These are phyloP conservation scores for Habropoda laboriosa DNA, from an alignment of 1,140 invertebrate species.

Conservation along the genomic window DNA sequence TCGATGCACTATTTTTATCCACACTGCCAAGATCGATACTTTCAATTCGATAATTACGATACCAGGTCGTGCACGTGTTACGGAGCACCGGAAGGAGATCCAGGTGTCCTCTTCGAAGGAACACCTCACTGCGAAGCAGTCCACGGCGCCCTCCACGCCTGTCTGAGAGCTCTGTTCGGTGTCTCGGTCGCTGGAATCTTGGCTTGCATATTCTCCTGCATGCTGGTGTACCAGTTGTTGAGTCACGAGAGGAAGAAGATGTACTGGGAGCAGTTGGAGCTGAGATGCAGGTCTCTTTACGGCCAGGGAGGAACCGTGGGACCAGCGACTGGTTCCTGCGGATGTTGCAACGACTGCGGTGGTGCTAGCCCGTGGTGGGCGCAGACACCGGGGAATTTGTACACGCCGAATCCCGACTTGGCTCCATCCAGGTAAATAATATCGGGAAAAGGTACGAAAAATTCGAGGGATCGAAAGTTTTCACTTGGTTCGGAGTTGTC, in stretches of 20 bases:
- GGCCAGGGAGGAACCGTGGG: constrained; percentile 82
- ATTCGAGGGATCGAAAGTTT: not conserved
- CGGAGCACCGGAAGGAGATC: constrained; percentile 73
- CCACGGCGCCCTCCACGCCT: constrained; percentile 92
- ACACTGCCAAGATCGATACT: not conserved
- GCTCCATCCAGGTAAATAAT: constrained; percentile 80
- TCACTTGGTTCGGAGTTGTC: no score
- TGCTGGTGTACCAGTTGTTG: constrained; percentile 94
- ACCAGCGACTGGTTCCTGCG: constrained; percentile 83
- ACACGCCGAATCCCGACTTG: constrained; percentile 89
- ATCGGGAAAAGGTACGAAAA: constrained; percentile 1
- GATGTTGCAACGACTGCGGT: constrained; percentile 88
- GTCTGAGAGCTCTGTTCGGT: constrained; percentile 92
- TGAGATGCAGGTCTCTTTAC: constrained; percentile 90
- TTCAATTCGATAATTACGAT: not conserved
- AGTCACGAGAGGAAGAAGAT: constrained; percentile 96
- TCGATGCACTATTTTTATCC: not conserved
- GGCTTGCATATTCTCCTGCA: constrained; percentile 94
- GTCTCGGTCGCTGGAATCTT: constrained; percentile 93
- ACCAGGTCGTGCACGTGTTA: constrained; percentile 80
- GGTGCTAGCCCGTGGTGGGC: constrained; percentile 82
- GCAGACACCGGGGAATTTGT: constrained; percentile 86
- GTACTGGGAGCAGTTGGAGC: constrained; percentile 95
- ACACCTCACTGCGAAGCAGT: constrained; percentile 93
- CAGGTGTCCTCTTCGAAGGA: constrained; percentile 88